Percentiles rank a stretch among this genome's conserved stretches.
These are phyloP conservation scores for Alectura lathami DNA, from an alignment of 2,113 vertebrate species.

Conservation along the genomic window DNA sequence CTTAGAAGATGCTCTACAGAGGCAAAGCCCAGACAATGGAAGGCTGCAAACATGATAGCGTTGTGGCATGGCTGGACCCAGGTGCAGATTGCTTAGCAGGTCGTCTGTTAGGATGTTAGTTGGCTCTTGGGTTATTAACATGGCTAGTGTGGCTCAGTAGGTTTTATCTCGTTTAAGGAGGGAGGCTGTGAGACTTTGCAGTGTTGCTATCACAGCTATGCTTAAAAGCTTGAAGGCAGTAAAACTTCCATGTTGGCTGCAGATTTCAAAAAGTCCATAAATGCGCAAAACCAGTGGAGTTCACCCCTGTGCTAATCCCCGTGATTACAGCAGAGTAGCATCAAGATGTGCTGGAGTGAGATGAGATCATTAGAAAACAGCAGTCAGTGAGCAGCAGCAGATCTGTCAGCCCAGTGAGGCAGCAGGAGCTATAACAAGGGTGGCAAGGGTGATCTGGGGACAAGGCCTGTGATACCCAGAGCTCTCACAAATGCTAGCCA, in stretches of 20 bases:
- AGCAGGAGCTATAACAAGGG: background rate
- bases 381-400: background rate
- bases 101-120: background rate
- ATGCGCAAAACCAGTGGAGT: background rate
- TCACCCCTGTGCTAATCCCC: background rate
- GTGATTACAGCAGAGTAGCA: background rate
- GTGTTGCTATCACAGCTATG: background rate
- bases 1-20: background rate
- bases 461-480: background rate
- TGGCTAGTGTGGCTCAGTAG: background rate
- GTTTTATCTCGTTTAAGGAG: background rate
- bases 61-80: background rate
- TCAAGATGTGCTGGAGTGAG: background rate
- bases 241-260: background rate
- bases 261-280: background rate
- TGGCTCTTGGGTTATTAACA: background rate
- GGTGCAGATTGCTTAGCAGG: background rate
- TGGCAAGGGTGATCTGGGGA: background rate
- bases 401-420: background rate
- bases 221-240: background rate
- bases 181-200: background rate
- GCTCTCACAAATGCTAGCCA: background rate
- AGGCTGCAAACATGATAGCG: accelerated
- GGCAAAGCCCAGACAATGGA: background rate
- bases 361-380: background rate